These are phyloP conservation scores for Liodrosophila aerea DNA, from an alignment of 2,888 invertebrate species.

Conservation along the genomic window DNA sequence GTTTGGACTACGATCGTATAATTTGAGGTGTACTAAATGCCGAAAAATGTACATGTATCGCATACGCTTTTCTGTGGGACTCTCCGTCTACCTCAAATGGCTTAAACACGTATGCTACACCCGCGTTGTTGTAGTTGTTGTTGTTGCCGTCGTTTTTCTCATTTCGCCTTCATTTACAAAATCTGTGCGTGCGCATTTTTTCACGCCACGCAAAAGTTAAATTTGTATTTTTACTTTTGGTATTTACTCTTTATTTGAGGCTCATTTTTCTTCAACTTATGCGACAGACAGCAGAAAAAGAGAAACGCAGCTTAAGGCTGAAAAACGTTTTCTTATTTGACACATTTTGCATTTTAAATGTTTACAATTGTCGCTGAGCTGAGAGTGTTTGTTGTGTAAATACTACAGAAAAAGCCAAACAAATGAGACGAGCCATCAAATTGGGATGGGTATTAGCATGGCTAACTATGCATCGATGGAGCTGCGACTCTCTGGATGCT, in stretches of 20 bases:
- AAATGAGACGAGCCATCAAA: constrained; percentile 43
- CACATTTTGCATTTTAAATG: constrained; percentile 77
- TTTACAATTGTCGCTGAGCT: constrained; percentile 64
- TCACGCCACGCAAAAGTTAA: constrained; percentile 74
- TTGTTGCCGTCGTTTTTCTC: constrained; percentile 24
- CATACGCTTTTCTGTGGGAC: constrained; percentile 6
- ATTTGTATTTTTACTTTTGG: constrained; percentile 59
- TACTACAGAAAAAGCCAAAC: constrained; percentile 23
- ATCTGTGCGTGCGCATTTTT: constrained; percentile 75
- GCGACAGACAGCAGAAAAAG: constrained; percentile 38
- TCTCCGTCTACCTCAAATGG: neutral
- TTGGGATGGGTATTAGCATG: neutral
- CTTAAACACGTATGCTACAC: neutral
- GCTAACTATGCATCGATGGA: neutral
- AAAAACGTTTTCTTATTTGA: constrained; percentile 65
- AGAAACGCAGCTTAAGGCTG: constrained; percentile 63
- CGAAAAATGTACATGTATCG: constrained; percentile 10
- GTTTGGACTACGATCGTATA: constrained; percentile 1
- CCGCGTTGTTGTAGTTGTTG: constrained; percentile 8
- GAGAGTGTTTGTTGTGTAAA: constrained; percentile 71
- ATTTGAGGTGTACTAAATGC: constrained; percentile 17
- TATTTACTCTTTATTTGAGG: constrained; percentile 64
- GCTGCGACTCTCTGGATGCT: constrained; percentile 59
- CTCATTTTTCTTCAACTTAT: constrained; percentile 72
- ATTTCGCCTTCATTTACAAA: constrained; percentile 70